A percentile compares a stretch with the other conserved stretches of the same genome.
These are phyloP conservation scores for Balearica regulorum DNA, from an alignment of 2,797 vertebrate genomes.

Conservation along the genomic window DNA sequence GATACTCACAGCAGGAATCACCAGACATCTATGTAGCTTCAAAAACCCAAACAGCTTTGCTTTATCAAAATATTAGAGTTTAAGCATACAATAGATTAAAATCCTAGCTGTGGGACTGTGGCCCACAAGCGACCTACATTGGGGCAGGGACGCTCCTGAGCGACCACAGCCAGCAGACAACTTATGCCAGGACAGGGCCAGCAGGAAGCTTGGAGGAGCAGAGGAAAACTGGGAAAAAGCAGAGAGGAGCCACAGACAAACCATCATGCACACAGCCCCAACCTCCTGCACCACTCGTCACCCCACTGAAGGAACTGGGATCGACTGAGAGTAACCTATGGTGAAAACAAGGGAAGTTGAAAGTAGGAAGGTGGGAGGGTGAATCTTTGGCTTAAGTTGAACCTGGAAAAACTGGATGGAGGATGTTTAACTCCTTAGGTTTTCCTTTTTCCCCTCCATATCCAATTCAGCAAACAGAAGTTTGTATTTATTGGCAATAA, in stretches of 20 bases:
- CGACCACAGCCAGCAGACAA: not conserved
- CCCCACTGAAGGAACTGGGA: not conserved
- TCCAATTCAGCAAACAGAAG: not conserved
- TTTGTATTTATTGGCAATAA: not conserved
- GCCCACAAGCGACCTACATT: not conserved
- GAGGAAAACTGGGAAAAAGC: not conserved
- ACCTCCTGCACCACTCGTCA: fast-evolving
- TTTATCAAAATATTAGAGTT: not conserved
- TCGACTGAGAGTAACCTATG: not conserved
- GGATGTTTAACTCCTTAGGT: not conserved
- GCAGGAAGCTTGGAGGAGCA: not conserved
- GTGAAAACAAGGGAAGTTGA: not conserved
- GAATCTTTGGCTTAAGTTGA: not conserved
- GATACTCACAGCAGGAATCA: not conserved
- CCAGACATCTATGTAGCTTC: not conserved
- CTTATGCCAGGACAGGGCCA: not conserved
- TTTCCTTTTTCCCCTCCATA: not conserved
- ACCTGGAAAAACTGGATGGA: not conserved
- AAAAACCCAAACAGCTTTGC: not conserved
- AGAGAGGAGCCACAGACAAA: not conserved
- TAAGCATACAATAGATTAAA: not conserved
- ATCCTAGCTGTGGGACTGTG: not conserved
- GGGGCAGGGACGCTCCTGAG: not conserved
- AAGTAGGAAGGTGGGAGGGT: not conserved
- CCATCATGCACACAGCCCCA: not conserved